Conservation (phyloP, 2,888 invertebrate genomes). For the Eurois occulta region DNA sequence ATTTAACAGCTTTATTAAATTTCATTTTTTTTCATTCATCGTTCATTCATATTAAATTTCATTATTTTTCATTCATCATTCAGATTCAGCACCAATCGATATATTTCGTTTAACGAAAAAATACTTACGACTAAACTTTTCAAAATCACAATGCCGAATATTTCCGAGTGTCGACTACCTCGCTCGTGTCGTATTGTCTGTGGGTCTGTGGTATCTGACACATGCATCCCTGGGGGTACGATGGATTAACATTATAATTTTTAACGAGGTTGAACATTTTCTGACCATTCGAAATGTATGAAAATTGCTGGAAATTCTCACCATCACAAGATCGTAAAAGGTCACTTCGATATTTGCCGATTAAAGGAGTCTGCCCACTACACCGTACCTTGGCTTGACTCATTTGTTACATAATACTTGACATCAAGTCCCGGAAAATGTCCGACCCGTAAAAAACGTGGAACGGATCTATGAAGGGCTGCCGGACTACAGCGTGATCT, state of each 20-base stretch:
- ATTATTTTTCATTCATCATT: too few relatives aligned
- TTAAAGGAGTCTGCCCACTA: neutral
- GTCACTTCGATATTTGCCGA: neutral
- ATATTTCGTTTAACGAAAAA: too few relatives aligned
- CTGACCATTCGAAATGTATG: slow-evolving; percentile 24
- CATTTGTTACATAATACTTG: neutral
- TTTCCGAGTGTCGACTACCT: neutral
- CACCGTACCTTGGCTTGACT: neutral
- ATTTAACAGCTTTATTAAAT: too few relatives aligned
- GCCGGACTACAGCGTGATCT: neutral
- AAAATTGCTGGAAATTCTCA: slow-evolving; percentile 19
- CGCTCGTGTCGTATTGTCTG: slow-evolving; percentile 7
- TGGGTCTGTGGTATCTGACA: slow-evolving; percentile 32
- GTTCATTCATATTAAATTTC: too few relatives aligned
- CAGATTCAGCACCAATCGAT: too few relatives aligned
- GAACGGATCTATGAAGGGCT: neutral
- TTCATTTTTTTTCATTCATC: too few relatives aligned
- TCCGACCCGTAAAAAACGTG: neutral
- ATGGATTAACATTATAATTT: slow-evolving; percentile 39
- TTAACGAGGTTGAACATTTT: slow-evolving; percentile 19
- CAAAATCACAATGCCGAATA: neutral
- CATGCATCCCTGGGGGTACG: slow-evolving; percentile 15
- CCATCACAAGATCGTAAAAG: neutral
- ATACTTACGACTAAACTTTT: too few relatives aligned
- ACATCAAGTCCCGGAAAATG: neutral